Evolutionary conservation across 2,888 invertebrate species (phyloP).

Genomic region (Nyleta sp.): DNA sequence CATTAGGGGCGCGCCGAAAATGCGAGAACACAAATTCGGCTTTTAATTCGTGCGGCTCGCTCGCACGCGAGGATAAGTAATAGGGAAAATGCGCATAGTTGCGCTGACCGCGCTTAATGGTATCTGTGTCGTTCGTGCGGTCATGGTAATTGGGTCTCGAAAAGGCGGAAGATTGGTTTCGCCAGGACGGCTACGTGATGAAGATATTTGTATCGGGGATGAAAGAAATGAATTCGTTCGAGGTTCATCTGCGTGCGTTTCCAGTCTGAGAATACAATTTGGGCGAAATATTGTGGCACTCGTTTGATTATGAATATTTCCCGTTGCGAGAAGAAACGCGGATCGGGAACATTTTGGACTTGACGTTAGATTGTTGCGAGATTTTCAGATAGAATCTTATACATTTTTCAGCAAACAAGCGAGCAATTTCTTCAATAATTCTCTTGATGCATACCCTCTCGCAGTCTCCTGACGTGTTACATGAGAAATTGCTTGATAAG

Average conservation of each 20-base stretch:
- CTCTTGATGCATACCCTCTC: background rate
- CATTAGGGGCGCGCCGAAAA: slow-evolving; percentile 9
- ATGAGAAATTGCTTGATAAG: slow-evolving; percentile 17
- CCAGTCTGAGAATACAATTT: too few relatives aligned
- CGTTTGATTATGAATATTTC: too few relatives aligned
- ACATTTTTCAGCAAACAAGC: background rate
- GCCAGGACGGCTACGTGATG: background rate
- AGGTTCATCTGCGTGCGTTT: too few relatives aligned
- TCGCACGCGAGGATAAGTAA: slow-evolving; percentile 38
- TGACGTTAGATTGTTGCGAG: background rate
- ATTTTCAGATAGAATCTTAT: too few relatives aligned
- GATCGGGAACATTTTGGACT: background rate
- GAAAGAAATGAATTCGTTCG: background rate
- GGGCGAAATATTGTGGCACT: too few relatives aligned
- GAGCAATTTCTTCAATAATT: slow-evolving; percentile 9
- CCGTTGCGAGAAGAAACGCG: too few relatives aligned
- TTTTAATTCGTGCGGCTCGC: slow-evolving; percentile 26
- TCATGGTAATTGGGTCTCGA: slow-evolving; percentile 34
- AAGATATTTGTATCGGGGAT: slow-evolving; percentile 13
- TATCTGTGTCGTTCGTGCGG: slow-evolving; percentile 22
- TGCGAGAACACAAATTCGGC: slow-evolving; percentile 28
- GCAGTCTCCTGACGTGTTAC: slow-evolving; percentile 11
- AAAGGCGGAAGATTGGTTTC: slow-evolving; percentile 15
- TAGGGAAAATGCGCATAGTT: slow-evolving; percentile 25
- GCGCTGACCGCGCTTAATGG: slow-evolving; percentile 22